A percentile compares a stretch with the other conserved stretches of the same genome.
phyloP scores from a whole-genome alignment of 2,797 vertebrate genomes.

The Heteromormyrus szaboi region DNA sequence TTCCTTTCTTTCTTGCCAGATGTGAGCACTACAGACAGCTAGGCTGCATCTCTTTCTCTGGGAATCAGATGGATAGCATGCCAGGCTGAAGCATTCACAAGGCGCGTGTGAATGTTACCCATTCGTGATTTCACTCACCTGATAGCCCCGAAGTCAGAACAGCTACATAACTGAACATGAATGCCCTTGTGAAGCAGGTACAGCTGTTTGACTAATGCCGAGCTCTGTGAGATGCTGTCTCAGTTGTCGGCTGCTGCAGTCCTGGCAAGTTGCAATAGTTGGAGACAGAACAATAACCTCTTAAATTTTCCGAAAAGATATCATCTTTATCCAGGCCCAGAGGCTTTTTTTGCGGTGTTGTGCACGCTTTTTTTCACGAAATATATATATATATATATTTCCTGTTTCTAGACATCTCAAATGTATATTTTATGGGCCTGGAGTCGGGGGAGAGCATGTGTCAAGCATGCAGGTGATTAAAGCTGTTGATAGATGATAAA shows the following conservation, averaged over 20 bases:
- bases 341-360: background rate
- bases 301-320: conserved; percentile 13
- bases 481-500: conserved; percentile 7
- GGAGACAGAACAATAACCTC: conserved; percentile 24
- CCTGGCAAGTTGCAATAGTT: conserved; percentile 3
- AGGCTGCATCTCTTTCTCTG: background rate
- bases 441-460: background rate
- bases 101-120: background rate
- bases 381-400: background rate
- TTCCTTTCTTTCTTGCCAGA: background rate
- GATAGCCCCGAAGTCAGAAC: background rate
- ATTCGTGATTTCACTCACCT: background rate
- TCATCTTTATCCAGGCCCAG: background rate
- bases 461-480: conserved; percentile 13
- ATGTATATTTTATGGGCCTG: background rate
- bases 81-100: background rate
- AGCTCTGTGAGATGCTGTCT: conserved; percentile 16
- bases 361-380: background rate
- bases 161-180: background rate
- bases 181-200: background rate
- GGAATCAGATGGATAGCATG: background rate
- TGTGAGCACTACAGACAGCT: background rate
- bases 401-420: conserved; percentile 1
- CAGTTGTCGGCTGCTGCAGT: conserved; percentile 3
- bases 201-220: conserved; percentile 14